Conservation (phyloP, 2,888 invertebrate species). For the Caenorhabditis imperialis region DNA sequence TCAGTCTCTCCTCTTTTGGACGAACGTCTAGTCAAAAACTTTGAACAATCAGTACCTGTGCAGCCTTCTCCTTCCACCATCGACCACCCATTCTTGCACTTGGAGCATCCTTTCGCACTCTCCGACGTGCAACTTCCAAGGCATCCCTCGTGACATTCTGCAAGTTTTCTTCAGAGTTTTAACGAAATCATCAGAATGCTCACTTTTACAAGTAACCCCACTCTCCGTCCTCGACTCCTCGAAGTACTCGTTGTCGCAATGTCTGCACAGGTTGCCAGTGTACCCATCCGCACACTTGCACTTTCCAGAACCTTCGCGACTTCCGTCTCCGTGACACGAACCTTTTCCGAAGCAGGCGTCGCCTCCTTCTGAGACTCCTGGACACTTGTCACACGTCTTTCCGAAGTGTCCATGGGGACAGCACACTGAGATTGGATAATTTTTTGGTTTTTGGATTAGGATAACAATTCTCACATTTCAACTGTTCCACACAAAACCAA, state of each 20-base stretch:
- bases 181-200: slow-evolving; percentile 18
- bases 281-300: slow-evolving; percentile 91
- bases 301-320: slow-evolving; percentile 91
- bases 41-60: slow-evolving; percentile 54
- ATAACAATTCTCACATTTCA: slow-evolving; percentile 51
- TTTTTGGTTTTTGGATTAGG: background rate
- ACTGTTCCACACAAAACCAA: slow-evolving; percentile 59
- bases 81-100: slow-evolving; percentile 72
- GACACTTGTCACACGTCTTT: slow-evolving; percentile 86
- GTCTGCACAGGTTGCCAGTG: slow-evolving; percentile 85
- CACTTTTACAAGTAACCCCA: slow-evolving; percentile 68
- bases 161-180: background rate
- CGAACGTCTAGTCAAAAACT: too few species aligned
- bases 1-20: too few species aligned
- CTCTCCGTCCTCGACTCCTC: slow-evolving; percentile 48
- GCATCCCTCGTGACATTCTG: slow-evolving; percentile 76
- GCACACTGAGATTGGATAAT: slow-evolving; percentile 82
- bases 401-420: slow-evolving; percentile 91
- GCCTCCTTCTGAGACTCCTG: slow-evolving; percentile 83
- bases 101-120: slow-evolving; percentile 68
- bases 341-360: slow-evolving; percentile 89
- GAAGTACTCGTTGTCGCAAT: slow-evolving; percentile 83
- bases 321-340: slow-evolving; percentile 89
- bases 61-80: slow-evolving; percentile 70
- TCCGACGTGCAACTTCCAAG: slow-evolving; percentile 70